These are phyloP conservation scores for Drosophila parabipectinata DNA, from an alignment of 1,140 invertebrate genomes.

Conservation along the genomic window DNA sequence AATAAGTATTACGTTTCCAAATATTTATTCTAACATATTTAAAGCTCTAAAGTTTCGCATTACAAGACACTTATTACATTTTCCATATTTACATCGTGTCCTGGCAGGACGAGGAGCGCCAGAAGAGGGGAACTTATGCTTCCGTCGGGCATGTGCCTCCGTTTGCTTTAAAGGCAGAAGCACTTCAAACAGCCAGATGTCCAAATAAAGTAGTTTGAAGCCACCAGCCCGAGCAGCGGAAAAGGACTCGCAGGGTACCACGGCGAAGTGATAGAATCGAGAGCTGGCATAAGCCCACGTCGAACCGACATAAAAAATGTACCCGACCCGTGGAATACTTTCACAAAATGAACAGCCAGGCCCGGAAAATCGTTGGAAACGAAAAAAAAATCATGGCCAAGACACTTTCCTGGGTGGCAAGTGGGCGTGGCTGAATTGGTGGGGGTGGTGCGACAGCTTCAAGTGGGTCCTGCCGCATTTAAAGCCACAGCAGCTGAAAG, in stretches of 20 bases:
- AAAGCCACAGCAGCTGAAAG: constrained; percentile 24
- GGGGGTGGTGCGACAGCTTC: constrained; percentile 22
- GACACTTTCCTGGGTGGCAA: constrained; percentile 4
- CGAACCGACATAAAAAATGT: constrained; percentile 67
- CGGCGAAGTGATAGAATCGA: constrained; percentile 17
- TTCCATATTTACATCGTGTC: constrained; percentile 17
- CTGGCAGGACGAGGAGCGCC: constrained; percentile 5
- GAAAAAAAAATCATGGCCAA: constrained; percentile 53
- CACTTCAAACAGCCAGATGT: constrained; percentile 67
- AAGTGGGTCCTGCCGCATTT: constrained; percentile 21
- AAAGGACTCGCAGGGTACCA: not conserved
- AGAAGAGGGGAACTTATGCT: constrained; percentile 27
- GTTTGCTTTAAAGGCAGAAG: constrained; percentile 30
- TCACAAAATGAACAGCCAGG: constrained; percentile 56
- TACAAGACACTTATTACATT: constrained; percentile 32
- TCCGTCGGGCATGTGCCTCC: constrained; percentile 24
- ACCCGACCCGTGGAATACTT: constrained; percentile 56
- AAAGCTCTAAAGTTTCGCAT: constrained; percentile 10
- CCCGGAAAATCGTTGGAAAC: constrained; percentile 11
- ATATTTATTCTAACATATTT: not conserved
- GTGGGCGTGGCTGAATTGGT: not conserved
- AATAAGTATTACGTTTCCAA: not conserved
- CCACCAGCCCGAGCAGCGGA: not conserved
- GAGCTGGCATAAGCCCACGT: constrained; percentile 46
- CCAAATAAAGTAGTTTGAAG: constrained; percentile 77